Evolutionary conservation across 1,140 invertebrate genomes (phyloP), one percentile per base, ranked within the genome.

Genomic region (Ceratina australensis): DNA sequence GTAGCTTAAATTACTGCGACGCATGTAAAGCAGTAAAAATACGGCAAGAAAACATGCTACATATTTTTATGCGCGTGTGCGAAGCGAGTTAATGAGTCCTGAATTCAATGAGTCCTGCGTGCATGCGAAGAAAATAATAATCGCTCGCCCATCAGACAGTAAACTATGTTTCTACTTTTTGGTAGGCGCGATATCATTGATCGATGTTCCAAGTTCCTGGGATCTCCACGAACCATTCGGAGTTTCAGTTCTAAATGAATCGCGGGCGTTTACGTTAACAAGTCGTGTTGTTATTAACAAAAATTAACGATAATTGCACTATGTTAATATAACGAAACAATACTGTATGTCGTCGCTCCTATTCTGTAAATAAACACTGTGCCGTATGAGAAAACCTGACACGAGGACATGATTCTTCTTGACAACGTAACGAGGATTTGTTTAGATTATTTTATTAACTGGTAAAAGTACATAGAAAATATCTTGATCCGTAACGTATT

Each of bases 331-430:
- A 86, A 85, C 74, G 65, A 89, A 89, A 42, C 82, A 89, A 89
- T 86, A 85, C 72, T 89, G 86, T 89, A 89, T 90, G 85, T 89
- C 87, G 85, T 91, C 89, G 89, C 87, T 91, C 89, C 89, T 90
- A 89, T 90, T 87, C 86, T 89, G 84, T 84, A 87, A 90, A 87
- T 84, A 87, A 89, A 90, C 79, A 87, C 78, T 88, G 80, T 89
- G 88, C 74, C 83, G 81, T 88, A 82, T 86, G 83, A 87, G 78
- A 84, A 79, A 76, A 73, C 3, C 33, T 52, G 18, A 65, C 28
- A 20, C 33, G 49, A 42, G 10, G 26, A 18, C 16, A 3, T 52
- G 26, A 56, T 57, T 74, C n/a, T 57, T 54, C 10, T 47, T 22
- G 3, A 3, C 20, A n/a, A 2, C 3, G 24, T 28, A 22, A n/a